Percentiles rank a stretch among this genome's conserved stretches.
Conservation (phyloP, 1,140 invertebrate genomes). For the Diploscapter pachys region DNA sequence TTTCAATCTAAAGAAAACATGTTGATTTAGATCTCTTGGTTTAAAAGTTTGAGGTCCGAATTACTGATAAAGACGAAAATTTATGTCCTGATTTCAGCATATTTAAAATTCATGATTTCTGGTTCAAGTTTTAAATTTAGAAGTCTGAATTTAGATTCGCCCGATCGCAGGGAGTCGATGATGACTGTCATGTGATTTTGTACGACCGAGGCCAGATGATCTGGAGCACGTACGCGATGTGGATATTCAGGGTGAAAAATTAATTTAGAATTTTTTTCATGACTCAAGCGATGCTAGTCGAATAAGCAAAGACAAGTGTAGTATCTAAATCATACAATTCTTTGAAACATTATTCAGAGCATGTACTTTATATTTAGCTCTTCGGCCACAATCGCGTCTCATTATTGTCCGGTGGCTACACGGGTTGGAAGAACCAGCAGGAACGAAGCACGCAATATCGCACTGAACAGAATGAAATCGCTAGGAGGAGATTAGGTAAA, state of each 20-base stretch:
- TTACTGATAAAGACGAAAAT: too few species aligned
- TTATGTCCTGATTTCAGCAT: too few species aligned
- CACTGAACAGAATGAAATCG: too few species aligned
- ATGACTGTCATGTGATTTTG: conserved; percentile 50
- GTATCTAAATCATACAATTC: too few species aligned
- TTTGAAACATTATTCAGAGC: conserved; percentile 1
- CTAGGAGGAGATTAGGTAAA: too few species aligned
- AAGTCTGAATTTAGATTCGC: conserved; percentile 35
- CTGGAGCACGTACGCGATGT: conserved; percentile 53
- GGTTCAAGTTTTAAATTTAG: neutral
- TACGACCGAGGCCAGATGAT: conserved; percentile 52
- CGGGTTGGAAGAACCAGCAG: conserved; percentile 35
- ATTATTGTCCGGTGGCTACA: conserved; percentile 45
- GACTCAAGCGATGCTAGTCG: too few species aligned
- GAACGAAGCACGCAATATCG: neutral
- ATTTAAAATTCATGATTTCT: neutral
- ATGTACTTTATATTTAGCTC: conserved; percentile 42
- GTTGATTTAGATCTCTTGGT: neutral
- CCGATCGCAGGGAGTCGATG: conserved; percentile 52
- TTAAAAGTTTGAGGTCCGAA: too few species aligned
- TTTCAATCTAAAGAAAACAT: neutral
- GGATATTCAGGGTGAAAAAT: conserved; percentile 51
- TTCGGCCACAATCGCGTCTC: conserved; percentile 51
- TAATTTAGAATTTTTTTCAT: too few species aligned
- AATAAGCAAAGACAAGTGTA: too few species aligned